Evolutionary conservation across 2,888 invertebrate genomes (phyloP), one percentile per base, ranked within the genome.

Genomic region (Serrognathus titanus): DNA sequence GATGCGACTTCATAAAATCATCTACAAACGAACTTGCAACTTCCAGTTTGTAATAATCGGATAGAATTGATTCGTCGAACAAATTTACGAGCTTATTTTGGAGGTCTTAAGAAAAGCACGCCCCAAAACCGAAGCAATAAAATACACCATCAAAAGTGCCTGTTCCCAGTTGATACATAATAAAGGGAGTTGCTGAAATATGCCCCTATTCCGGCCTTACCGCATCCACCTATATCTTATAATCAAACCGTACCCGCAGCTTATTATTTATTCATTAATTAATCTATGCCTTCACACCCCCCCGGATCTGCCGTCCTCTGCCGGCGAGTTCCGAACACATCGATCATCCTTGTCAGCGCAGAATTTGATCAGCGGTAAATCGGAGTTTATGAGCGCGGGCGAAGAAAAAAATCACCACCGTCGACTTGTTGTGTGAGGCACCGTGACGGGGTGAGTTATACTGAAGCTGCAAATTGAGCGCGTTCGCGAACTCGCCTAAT

Each of bases 231-330:
- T 69, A 71, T 74, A 74, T 73, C 75, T 75, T 75, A 75, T 74
- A 74, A 75, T 75, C 75, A 75, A 73, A 72, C 72, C 70, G 67
- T 66, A 68, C 69, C 71, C 69, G 69, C 67, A 67, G 65, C 70
- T 70, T 71, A 76, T 77, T 75, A 77, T 75, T 77, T 77, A 78
- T 78, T 77, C 76, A 76, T 77, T 77, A 77, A 78, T 77, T 77
- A 78, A 77, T 77, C 76, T 76, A 75, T 75, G 69, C 71, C 60
- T 60, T 60, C 60, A 59, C 65, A 64, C 58, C 62, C 59, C 38
- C 51, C 16, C 24, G 43, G 43, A 45, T 9, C 52, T n/a, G 12
- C 16, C 51, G 10, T 24, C n/a, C 20, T 37, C 37, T 20, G 9
- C 51, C 20, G 11, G 20, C 40, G n/a, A 36, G 20, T 39, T 10